Conservation (phyloP, 2,888 invertebrate genomes). For the Apomyelois bistriatella region DNA sequence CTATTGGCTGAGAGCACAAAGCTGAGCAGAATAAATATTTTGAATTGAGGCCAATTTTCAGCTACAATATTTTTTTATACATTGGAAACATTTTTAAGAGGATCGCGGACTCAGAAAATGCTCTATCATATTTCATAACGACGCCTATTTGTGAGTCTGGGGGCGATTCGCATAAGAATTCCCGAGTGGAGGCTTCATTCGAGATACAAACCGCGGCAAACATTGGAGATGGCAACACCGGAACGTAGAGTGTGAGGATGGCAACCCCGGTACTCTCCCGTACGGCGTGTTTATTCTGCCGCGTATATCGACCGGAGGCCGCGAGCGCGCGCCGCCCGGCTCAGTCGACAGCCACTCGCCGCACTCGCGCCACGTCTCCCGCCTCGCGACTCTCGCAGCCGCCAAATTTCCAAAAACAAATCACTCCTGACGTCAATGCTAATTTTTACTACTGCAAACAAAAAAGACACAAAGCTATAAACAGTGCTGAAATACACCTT, state of each 20-base stretch:
- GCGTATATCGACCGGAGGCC: conserved; percentile 71
- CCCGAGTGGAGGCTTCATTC: conserved; percentile 23
- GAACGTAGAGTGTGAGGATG: conserved; percentile 34
- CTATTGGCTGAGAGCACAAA: conserved; percentile 22
- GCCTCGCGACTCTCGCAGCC: conserved; percentile 50
- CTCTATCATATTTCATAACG: conserved; percentile 33
- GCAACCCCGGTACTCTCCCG: conserved; percentile 56
- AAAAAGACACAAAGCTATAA: background rate
- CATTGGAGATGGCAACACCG: conserved; percentile 49
- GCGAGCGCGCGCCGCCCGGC: conserved; percentile 57
- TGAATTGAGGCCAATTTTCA: conserved; percentile 19
- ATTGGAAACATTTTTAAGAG: conserved; percentile 11
- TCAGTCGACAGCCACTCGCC: conserved; percentile 57
- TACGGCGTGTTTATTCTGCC: conserved; percentile 77
- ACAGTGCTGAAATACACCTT: conserved; percentile 10
- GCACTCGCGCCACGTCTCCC: conserved; percentile 44
- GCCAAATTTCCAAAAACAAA: conserved; percentile 47
- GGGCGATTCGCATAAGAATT: conserved; percentile 30
- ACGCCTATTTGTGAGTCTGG: conserved; percentile 31
- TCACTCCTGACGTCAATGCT: conserved; percentile 26
- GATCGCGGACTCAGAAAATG: conserved; percentile 10
- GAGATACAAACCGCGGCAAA: conserved; percentile 49
- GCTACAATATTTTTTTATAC: conserved; percentile 7
- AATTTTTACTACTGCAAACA: conserved; percentile 1
- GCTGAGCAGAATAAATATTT: conserved; percentile 34